phyloP scores from a whole-genome alignment of 2,113 vertebrate species.

The Caranx ignobilis region DNA sequence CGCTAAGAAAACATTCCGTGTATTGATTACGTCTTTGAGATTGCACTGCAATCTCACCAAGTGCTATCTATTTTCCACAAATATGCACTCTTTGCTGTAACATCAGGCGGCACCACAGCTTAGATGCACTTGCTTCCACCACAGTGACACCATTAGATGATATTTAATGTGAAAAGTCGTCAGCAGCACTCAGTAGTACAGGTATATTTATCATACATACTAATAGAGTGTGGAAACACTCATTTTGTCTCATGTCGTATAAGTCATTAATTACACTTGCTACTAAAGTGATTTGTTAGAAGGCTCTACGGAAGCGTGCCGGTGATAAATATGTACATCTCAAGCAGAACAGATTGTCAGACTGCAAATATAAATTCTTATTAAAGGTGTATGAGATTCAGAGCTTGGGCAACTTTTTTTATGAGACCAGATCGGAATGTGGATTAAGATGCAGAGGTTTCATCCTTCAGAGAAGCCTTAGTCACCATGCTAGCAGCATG shows the following conservation, averaged over 20 bases:
- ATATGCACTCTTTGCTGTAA: not conserved
- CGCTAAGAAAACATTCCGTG: not conserved
- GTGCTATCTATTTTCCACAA: not conserved
- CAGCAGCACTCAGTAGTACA: conserved; percentile 15
- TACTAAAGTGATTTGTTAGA: conserved; percentile 67
- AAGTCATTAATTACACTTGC: conserved; percentile 68
- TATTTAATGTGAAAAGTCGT: conserved; percentile 52
- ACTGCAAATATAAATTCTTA: conserved; percentile 58
- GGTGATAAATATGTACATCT: conserved; percentile 56
- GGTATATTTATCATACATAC: conserved; percentile 71
- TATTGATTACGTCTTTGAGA: conserved; percentile 53
- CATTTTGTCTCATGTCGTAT: conserved; percentile 61
- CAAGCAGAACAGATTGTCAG: conserved; percentile 46
- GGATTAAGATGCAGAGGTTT: conserved; percentile 14
- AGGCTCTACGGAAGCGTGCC: conserved; percentile 20
- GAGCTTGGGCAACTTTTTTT: conserved; percentile 9
- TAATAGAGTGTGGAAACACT: conserved; percentile 76
- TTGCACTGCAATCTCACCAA: not conserved
- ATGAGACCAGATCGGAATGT: conserved; percentile 12
- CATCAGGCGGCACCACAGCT: not conserved
- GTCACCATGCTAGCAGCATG: not conserved
- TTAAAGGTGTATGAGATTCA: conserved; percentile 48
- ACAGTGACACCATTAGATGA: conserved; percentile 35
- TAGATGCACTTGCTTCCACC: conserved; percentile 10
- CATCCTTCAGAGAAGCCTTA: not conserved